These are phyloP conservation scores for Luehdorfia chinensis DNA, from an alignment of 1,140 invertebrate species.

Conservation along the genomic window DNA sequence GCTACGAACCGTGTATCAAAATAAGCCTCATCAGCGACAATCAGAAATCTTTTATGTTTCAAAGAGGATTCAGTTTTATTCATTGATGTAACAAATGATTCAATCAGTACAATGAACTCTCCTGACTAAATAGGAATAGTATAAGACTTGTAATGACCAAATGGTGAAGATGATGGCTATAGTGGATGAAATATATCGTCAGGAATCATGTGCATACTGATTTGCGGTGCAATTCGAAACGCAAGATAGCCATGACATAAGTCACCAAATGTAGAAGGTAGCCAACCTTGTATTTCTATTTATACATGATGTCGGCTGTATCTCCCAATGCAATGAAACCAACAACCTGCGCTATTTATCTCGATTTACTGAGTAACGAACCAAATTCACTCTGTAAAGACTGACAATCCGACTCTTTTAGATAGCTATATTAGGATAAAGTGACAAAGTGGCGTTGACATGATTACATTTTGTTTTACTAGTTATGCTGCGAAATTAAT, in stretches of 20 bases:
- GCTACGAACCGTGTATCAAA: slow-evolving; percentile 15
- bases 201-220: slow-evolving; percentile 26
- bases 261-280: slow-evolving; percentile 71
- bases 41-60: slow-evolving; percentile 20
- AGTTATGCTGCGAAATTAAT: background rate
- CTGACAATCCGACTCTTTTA: slow-evolving; percentile 17
- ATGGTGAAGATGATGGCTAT: slow-evolving; percentile 25
- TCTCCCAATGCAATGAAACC: slow-evolving; percentile 38
- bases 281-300: slow-evolving; percentile 67
- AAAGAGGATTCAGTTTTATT: slow-evolving; percentile 15
- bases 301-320: slow-evolving; percentile 44
- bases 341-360: slow-evolving; percentile 38
- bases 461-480: slow-evolving; percentile 6
- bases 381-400: slow-evolving; percentile 27
- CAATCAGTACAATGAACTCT: slow-evolving; percentile 47
- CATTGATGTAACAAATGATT: slow-evolving; percentile 38
- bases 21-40: slow-evolving; percentile 30
- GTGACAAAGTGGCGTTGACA: slow-evolving; percentile 21
- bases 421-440: slow-evolving; percentile 28
- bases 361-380: slow-evolving; percentile 30
- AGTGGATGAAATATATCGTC: slow-evolving; percentile 45
- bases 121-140: slow-evolving; percentile 28
- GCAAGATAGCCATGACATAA: slow-evolving; percentile 68
- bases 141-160: slow-evolving; percentile 30
- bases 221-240: slow-evolving; percentile 33